Conservation (phyloP, 2,113 vertebrate species). For the Perca schrenkii region DNA sequence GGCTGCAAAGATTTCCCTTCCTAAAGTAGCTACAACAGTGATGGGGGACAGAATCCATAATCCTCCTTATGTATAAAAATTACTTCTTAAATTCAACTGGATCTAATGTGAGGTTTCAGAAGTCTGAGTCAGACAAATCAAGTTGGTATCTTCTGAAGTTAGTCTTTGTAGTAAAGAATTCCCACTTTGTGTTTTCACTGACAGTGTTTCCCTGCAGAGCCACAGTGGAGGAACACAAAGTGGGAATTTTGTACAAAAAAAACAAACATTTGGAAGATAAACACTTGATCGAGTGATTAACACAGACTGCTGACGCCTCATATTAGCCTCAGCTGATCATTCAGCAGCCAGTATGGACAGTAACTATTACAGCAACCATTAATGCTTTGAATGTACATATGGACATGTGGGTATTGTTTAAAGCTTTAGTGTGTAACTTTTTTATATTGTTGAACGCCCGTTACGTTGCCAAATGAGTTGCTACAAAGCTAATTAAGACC, state of each 20-base stretch:
- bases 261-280: background rate
- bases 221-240: background rate
- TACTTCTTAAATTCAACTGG: background rate
- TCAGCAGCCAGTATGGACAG: background rate
- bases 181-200: background rate
- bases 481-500: too few relatives aligned
- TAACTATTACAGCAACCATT: background rate
- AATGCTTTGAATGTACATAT: background rate
- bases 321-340: background rate
- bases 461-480: too few relatives aligned
- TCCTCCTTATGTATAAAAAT: background rate
- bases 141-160: background rate
- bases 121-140: background rate
- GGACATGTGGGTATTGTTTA: too few relatives aligned
- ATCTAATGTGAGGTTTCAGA: background rate
- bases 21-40: background rate
- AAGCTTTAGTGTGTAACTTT: too few relatives aligned
- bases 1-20: background rate
- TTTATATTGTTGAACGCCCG: too few relatives aligned
- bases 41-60: background rate
- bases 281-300: background rate
- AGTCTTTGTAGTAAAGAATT: background rate
- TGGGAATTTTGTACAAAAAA: background rate
- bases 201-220: background rate
- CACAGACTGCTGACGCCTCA: background rate